Conservation (phyloP, 2,113 vertebrate genomes). For the Neotragus moschatus region DNA sequence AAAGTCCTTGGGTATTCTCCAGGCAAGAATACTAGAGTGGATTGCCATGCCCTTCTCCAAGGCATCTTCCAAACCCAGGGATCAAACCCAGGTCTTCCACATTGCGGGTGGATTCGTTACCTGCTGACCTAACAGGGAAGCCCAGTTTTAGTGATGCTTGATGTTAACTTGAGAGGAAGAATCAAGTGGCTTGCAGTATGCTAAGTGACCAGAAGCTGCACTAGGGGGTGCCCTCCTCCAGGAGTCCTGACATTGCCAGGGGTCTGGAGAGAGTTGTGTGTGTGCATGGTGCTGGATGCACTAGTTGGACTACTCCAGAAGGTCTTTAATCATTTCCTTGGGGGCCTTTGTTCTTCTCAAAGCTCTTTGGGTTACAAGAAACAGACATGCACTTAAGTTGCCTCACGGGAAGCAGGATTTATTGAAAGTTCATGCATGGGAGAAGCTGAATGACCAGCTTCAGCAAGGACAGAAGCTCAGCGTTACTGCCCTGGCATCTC, state of each 20-base stretch:
- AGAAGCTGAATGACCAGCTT: constrained; percentile 46
- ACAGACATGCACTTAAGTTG: constrained; percentile 56
- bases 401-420: constrained; percentile 46
- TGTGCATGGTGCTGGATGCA: background rate
- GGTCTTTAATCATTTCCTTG: constrained; percentile 60
- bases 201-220: background rate
- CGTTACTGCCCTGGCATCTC: background rate
- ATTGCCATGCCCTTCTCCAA: background rate
- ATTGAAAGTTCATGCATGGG: constrained; percentile 21
- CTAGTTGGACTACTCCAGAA: background rate
- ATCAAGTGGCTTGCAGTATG: background rate
- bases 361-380: constrained; percentile 63
- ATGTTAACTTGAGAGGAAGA: background rate
- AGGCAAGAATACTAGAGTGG: background rate
- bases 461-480: background rate
- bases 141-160: background rate
- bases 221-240: background rate
- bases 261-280: background rate
- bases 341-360: constrained; percentile 62
- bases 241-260: background rate
- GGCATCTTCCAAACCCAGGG: background rate
- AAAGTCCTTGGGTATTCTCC: background rate
- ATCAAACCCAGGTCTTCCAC: background rate
- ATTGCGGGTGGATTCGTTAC: background rate
- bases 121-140: background rate